These are phyloP conservation scores for Haplotaxodon microlepis DNA, from an alignment of 2,113 vertebrate genomes.

Conservation along the genomic window DNA sequence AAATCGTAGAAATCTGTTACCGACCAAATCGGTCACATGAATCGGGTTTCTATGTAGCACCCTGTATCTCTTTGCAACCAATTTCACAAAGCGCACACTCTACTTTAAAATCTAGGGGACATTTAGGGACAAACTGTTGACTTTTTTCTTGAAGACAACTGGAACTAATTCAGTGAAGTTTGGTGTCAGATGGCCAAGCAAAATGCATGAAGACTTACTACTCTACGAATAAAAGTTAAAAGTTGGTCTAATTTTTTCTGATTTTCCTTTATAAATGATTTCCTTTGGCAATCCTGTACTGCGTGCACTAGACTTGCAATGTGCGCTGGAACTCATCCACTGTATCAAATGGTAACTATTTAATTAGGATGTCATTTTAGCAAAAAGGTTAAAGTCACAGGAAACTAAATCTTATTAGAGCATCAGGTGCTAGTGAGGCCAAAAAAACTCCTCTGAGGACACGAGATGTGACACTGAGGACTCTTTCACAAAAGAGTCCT, in stretches of 20 bases:
- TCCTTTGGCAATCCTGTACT: background rate
- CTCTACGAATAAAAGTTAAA: rapidly evolving
- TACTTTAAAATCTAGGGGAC: background rate
- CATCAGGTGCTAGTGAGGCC: background rate
- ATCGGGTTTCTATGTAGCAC: background rate
- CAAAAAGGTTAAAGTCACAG: background rate
- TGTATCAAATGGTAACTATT: background rate
- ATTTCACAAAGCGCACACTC: background rate
- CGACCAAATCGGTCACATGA: background rate
- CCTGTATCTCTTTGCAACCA: background rate
- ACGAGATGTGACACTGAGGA: background rate
- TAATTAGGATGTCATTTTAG: background rate
- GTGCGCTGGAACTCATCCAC: background rate
- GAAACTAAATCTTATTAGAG: background rate
- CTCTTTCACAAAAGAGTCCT: background rate
- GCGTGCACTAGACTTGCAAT: background rate
- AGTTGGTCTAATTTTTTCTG: background rate
- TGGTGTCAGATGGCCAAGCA: background rate
- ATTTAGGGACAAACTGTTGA: background rate
- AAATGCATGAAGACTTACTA: background rate
- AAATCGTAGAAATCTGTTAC: background rate
- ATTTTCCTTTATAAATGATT: background rate
- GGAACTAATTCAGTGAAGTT: background rate
- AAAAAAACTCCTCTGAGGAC: background rate
- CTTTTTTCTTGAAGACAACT: background rate